These are phyloP conservation scores for Hylaeus volcanicus DNA, from an alignment of 1,140 invertebrate genomes.

Conservation along the genomic window DNA sequence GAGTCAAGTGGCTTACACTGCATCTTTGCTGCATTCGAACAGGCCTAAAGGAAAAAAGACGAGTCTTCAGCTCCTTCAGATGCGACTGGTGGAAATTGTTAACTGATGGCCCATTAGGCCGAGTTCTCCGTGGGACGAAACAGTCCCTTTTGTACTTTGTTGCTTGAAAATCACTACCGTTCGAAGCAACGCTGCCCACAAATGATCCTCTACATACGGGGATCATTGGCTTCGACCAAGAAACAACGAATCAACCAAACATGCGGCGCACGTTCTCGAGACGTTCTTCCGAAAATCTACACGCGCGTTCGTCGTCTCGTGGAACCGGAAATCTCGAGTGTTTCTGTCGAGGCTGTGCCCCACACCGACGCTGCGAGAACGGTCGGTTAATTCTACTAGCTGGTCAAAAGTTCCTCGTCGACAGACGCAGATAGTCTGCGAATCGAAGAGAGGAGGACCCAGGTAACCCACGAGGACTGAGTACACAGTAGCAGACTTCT, in stretches of 20 bases:
- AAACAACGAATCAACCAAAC: too few species aligned
- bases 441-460: slow-evolving; percentile 40
- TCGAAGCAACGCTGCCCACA: too few species aligned
- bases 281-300: too few species aligned
- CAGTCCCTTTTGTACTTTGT: too few species aligned
- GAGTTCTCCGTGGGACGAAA: not conserved
- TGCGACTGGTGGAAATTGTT: slow-evolving; percentile 9
- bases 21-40: slow-evolving; percentile 49
- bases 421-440: slow-evolving; percentile 59
- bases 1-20: slow-evolving; percentile 58
- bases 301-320: not conserved
- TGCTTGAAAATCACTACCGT: not conserved
- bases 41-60: slow-evolving; percentile 20
- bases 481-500: slow-evolving; percentile 80
- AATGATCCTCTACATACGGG: too few species aligned
- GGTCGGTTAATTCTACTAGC: slow-evolving; percentile 30
- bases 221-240: too few species aligned
- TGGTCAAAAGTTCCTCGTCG: slow-evolving; percentile 72
- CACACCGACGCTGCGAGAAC: slow-evolving; percentile 32
- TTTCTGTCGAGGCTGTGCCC: slow-evolving; percentile 21
- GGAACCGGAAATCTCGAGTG: slow-evolving; percentile 44
- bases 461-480: slow-evolving; percentile 70
- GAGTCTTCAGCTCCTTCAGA: slow-evolving; percentile 15
- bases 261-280: too few species aligned
- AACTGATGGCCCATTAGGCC: slow-evolving; percentile 5